Conservation (phyloP, 2,113 vertebrate genomes). For the Uropsilus gracilis region DNA sequence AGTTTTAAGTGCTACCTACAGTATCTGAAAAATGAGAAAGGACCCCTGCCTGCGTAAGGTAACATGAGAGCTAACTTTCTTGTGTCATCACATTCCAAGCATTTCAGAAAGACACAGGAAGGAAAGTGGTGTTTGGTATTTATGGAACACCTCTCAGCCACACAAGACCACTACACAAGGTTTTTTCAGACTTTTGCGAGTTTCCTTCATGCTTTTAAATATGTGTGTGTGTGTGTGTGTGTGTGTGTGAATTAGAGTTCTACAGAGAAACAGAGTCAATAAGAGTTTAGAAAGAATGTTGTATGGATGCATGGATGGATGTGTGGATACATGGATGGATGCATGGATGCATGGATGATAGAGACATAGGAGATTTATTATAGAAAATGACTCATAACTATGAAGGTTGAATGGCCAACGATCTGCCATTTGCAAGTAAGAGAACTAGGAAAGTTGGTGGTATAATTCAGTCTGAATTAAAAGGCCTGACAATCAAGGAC, state of each 20-base stretch:
- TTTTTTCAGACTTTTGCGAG: not conserved
- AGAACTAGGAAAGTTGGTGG: not conserved
- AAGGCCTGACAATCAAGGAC: not conserved
- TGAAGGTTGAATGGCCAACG: not conserved
- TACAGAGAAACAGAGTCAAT: not conserved
- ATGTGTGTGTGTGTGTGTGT: no score
- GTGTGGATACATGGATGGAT: no score
- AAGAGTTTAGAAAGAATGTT: no score
- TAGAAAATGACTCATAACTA: not conserved
- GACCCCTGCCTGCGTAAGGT: rapidly evolving
- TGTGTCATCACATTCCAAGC: not conserved
- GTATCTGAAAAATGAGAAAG: not conserved
- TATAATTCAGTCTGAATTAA: not conserved
- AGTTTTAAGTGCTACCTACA: not conserved
- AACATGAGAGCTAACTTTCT: not conserved
- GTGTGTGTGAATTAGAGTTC: not conserved
- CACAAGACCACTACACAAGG: not conserved
- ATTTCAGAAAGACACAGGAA: not conserved
- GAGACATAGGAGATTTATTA: not conserved
- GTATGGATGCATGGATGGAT: no score
- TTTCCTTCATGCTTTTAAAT: not conserved
- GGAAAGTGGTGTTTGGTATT: not conserved
- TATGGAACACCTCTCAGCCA: not conserved
- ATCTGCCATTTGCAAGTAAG: not conserved
- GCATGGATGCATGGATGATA: no score